Evolutionary conservation across 1,140 invertebrate species (phyloP), one percentile per base, ranked within the genome.

Genomic region (Trachelipus rathkii): DNA sequence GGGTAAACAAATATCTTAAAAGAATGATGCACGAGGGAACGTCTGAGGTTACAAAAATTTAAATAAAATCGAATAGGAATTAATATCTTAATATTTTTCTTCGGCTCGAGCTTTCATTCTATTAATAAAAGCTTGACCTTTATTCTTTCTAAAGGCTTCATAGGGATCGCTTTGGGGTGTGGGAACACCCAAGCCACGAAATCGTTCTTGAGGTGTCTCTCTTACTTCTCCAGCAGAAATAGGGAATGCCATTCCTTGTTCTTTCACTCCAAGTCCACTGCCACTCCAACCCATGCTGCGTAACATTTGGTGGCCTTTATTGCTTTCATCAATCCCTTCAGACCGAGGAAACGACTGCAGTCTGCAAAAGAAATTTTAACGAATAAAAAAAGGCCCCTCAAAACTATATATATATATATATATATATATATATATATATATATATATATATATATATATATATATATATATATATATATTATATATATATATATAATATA

Each of bases 271-370:
- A 0, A 98, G 87, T 9, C 96, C 96, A 19, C 92, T 91, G 46
- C 92, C 92, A 44, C 87, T 88, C 96, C 96, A 98, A 10, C 96
- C 96, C 95, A 98, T 98, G 87, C 96, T 96, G 84, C 91, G 93
- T 44, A 98, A 86, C 85, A 98, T 89, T 85, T 97, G 95, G 86
- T 98, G 95, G 0, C 96, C 96, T 85, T 97, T 97, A 85, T 98
- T 98, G 44, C 89, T 91, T 81, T 93, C 90, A 82, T 94, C 93
- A 10, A 95, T 83, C 83, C 84, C 24, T 24, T 75, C 76, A 11
- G 74, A 70, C 23, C 76, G 76, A 71, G 76, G 45, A 24, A 24
- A 71, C 44, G 75, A 60, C 19, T 13, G 50, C 8, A 60, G 4
- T 60, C 50, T 60, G 11, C 1, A 33, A 33, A 33, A 33, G n/a